Evolutionary conservation across 2,113 vertebrate genomes (phyloP).

Genomic region (Callionymus lyra): DNA sequence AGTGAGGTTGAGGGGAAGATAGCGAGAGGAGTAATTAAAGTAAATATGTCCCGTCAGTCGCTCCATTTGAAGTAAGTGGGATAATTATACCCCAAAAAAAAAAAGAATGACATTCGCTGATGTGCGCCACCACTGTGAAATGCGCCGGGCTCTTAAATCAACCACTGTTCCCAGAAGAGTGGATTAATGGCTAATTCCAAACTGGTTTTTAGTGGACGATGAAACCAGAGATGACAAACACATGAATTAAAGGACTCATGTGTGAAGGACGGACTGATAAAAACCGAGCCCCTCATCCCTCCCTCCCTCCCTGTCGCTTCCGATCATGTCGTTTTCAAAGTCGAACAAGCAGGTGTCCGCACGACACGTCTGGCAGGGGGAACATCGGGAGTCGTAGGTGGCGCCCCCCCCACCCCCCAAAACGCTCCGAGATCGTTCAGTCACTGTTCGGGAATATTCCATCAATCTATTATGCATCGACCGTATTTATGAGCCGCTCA

Average conservation of each 20-base stretch:
- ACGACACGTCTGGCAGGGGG: no score
- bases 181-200: constrained; percentile 51
- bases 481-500: constrained; percentile 42
- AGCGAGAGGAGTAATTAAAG: constrained; percentile 49
- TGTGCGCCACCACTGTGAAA: constrained; percentile 21
- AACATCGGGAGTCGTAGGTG: no score
- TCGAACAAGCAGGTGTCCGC: no score
- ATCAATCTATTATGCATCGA: constrained; percentile 23
- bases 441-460: constrained; percentile 18
- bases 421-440: not conserved
- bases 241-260: constrained; percentile 15
- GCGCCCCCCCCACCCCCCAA: no score
- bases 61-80: constrained; percentile 51
- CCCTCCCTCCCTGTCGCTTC: constrained; percentile 10
- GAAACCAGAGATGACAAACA: constrained; percentile 7
- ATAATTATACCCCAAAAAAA: constrained; percentile 46
- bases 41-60: constrained; percentile 54
- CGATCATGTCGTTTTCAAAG: constrained; percentile 23
- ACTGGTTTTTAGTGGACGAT: constrained; percentile 19
- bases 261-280: constrained; percentile 36
- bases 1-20: constrained; percentile 27
- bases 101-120: constrained; percentile 18
- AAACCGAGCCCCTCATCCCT: not conserved
- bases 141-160: not conserved
- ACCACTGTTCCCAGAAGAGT: no score